phyloP scores from a whole-genome alignment of 2,888 invertebrate genomes.

The Augiades crinisus region DNA sequence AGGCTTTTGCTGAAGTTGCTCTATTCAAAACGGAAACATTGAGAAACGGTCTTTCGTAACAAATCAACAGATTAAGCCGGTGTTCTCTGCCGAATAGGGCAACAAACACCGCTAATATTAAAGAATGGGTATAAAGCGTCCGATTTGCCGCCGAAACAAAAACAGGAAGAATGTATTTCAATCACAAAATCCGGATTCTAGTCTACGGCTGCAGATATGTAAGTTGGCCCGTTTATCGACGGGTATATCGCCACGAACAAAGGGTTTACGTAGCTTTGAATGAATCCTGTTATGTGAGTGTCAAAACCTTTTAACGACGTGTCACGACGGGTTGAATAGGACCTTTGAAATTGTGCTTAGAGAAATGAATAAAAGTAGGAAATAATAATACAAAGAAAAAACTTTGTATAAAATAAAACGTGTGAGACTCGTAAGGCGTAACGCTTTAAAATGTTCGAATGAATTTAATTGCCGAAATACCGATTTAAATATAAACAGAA shows the following conservation, averaged over 20 bases:
- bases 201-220: slow-evolving; percentile 4
- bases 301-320: slow-evolving; percentile 9
- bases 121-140: background rate
- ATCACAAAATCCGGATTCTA: slow-evolving; percentile 6
- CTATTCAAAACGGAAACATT: background rate
- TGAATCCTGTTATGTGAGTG: slow-evolving; percentile 4
- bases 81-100: background rate
- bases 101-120: background rate
- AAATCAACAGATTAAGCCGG: background rate
- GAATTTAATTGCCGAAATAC: too few relatives aligned
- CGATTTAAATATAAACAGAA: too few relatives aligned
- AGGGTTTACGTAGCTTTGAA: slow-evolving; percentile 2
- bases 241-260: slow-evolving; percentile 1
- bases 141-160: background rate
- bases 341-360: background rate
- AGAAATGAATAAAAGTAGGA: background rate
- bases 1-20: too few relatives aligned
- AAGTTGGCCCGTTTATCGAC: slow-evolving; percentile 1
- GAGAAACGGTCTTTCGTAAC: background rate
- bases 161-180: slow-evolving; percentile 10
- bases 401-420: too few relatives aligned
- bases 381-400: background rate
- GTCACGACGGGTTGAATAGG: background rate
- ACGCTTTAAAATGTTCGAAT: too few relatives aligned
- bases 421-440: too few relatives aligned